These are phyloP conservation scores for Sander lucioperca DNA, from an alignment of 2,113 vertebrate species.

Conservation along the genomic window DNA sequence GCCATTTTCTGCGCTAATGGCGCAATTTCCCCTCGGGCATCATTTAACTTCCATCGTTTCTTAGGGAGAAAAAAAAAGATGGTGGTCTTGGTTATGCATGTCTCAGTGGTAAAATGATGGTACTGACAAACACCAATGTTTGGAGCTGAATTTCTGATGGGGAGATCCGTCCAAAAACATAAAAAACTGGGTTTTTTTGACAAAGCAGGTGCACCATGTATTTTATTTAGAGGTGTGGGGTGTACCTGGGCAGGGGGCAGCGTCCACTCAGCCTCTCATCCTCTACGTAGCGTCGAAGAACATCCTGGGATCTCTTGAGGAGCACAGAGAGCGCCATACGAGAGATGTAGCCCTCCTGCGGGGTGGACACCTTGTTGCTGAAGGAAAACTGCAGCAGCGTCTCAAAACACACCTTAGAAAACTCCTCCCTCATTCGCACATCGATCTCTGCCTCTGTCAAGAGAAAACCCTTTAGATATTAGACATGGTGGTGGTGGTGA, in stretches of 20 bases:
- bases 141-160: not conserved
- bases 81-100: not conserved
- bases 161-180: not conserved
- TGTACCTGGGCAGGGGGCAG: conserved; percentile 95
- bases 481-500: not conserved
- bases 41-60: conserved; percentile 1
- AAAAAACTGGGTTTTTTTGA: not conserved
- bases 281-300: conserved; percentile 94
- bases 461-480: not conserved
- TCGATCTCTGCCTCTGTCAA: conserved; percentile 96
- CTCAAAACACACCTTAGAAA: conserved; percentile 99
- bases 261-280: conserved; percentile 97
- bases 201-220: not conserved
- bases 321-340: conserved; percentile 98
- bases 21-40: not conserved
- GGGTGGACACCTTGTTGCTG: conserved; percentile 97
- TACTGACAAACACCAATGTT: not conserved
- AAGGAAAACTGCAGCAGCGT: conserved; percentile 98
- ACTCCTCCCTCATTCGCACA: conserved; percentile 96
- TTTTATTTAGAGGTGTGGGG: not conserved
- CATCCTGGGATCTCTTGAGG: conserved; percentile 95
- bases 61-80: not conserved
- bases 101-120: not conserved
- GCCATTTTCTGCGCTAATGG: conserved; percentile 18
- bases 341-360: conserved; percentile 98